Percentiles rank a stretch among this genome's conserved stretches.
Evolutionary conservation across 2,888 invertebrate genomes (phyloP).

Genomic region (Drosophila hamatofila): DNA sequence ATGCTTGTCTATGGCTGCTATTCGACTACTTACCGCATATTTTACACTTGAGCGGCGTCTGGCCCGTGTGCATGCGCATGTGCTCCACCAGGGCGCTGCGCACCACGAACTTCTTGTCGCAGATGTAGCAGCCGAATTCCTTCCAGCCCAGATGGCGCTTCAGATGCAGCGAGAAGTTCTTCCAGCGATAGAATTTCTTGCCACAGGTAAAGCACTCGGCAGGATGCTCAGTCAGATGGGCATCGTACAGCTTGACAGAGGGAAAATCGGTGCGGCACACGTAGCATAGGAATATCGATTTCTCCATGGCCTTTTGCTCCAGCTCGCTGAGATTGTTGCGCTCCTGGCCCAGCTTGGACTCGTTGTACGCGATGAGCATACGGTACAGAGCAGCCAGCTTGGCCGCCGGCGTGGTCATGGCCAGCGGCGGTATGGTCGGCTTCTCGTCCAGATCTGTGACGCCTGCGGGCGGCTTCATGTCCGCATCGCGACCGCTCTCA

Average conservation of each 20-base stretch:
- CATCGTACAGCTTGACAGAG: conserved; percentile 89
- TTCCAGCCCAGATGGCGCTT: conserved; percentile 93
- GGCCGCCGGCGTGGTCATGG: conserved; percentile 77
- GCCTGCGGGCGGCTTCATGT: conserved; percentile 60
- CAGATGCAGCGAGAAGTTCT: conserved; percentile 91
- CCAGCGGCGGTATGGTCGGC: conserved; percentile 58
- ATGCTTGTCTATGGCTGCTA: no score
- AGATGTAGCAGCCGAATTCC: conserved; percentile 90
- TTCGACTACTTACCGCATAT: conserved; percentile 87
- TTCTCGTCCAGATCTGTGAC: conserved; percentile 64
- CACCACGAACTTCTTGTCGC: conserved; percentile 93
- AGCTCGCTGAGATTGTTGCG: conserved; percentile 80
- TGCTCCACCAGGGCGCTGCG: conserved; percentile 93
- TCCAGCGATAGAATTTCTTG: conserved; percentile 90
- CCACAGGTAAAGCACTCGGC: conserved; percentile 93
- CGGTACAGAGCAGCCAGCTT: conserved; percentile 84
- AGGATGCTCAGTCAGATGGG: conserved; percentile 92
- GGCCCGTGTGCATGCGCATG: conserved; percentile 93
- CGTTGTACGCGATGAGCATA: conserved; percentile 84
- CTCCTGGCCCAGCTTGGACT: conserved; percentile 83
- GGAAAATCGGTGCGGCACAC: conserved; percentile 89
- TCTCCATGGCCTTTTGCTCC: conserved; percentile 83
- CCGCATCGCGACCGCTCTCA: conserved; percentile 40
- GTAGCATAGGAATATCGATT: conserved; percentile 86
- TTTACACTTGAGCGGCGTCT: conserved; percentile 92